A percentile compares a stretch with the other conserved stretches of the same genome.
phyloP scores from a whole-genome alignment of 2,797 vertebrate genomes.

The Phrynocephalus vlangalii region DNA sequence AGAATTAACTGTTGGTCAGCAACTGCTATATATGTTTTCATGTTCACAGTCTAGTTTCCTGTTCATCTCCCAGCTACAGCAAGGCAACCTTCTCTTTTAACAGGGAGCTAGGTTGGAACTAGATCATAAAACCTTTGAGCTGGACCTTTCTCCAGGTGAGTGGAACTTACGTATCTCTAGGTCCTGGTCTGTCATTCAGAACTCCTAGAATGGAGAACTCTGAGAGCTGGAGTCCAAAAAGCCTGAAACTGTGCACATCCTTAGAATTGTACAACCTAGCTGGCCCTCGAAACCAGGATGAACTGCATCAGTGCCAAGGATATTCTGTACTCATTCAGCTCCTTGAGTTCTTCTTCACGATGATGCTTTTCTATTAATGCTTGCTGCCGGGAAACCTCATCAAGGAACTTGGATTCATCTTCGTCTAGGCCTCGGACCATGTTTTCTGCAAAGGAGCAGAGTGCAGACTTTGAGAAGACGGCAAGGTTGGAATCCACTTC shows the following conservation, averaged over 20 bases:
- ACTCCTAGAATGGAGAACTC: background rate
- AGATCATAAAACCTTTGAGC: no score
- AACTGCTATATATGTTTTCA: no score
- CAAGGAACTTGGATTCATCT: constrained; percentile 94
- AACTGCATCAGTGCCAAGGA: constrained; percentile 81
- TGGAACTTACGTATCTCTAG: no score
- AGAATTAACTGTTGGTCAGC: no score
- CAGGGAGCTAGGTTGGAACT: no score
- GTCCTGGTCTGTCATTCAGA: no score
- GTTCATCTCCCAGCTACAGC: no score
- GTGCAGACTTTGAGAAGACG: constrained; percentile 34
- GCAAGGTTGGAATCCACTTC: background rate
- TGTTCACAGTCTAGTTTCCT: no score
- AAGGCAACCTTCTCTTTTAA: no score
- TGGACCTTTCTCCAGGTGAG: no score
- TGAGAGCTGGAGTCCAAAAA: background rate
- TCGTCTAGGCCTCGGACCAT: constrained; percentile 98
- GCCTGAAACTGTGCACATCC: no score
- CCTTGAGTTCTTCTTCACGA: constrained; percentile 92
- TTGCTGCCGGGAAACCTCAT: constrained; percentile 96
- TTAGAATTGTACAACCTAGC: no score
- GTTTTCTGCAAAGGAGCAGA: constrained; percentile 86
- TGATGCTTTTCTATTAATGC: constrained; percentile 93
- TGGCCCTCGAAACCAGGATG: background rate
- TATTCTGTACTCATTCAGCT: constrained; percentile 96